Conservation (phyloP, 2,888 invertebrate species). For the Idaea biselata region DNA sequence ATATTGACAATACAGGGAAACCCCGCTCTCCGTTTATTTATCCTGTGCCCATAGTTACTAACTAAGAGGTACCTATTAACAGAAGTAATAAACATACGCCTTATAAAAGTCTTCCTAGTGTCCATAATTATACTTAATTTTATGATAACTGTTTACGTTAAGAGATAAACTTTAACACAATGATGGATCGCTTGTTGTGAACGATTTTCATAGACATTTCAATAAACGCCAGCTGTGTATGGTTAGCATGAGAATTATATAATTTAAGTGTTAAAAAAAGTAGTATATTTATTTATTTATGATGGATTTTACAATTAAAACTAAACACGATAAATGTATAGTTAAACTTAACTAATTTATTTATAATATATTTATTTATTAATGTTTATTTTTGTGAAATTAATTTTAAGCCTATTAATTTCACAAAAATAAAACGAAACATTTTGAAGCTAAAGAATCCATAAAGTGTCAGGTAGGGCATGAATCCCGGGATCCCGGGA, state of each 20-base stretch:
- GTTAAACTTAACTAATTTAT: no score
- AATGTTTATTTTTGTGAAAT: no score
- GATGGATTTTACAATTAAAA: background rate
- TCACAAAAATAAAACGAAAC: no score
- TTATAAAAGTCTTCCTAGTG: constrained; percentile 21
- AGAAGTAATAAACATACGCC: constrained; percentile 14
- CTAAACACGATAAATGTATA: no score
- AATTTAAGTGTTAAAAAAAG: background rate
- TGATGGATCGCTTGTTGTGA: constrained; percentile 52
- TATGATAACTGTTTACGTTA: constrained; percentile 53
- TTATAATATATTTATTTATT: no score
- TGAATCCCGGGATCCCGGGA: no score
- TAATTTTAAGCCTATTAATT: no score
- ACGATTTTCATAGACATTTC: constrained; percentile 60
- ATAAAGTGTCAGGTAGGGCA: no score
- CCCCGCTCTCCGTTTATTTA: background rate
- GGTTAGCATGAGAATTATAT: constrained; percentile 12
- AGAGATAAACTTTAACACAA: constrained; percentile 62
- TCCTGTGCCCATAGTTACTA: background rate
- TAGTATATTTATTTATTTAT: constrained; percentile 14
- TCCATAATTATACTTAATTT: constrained; percentile 32
- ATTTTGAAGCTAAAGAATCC: no score
- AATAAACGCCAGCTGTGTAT: constrained; percentile 36
- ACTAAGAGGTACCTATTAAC: background rate
- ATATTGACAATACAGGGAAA: no score